Evolutionary conservation across 2,797 vertebrate genomes (phyloP), one percentile per base, ranked within the genome.

Genomic region (Trachurus trachurus): DNA sequence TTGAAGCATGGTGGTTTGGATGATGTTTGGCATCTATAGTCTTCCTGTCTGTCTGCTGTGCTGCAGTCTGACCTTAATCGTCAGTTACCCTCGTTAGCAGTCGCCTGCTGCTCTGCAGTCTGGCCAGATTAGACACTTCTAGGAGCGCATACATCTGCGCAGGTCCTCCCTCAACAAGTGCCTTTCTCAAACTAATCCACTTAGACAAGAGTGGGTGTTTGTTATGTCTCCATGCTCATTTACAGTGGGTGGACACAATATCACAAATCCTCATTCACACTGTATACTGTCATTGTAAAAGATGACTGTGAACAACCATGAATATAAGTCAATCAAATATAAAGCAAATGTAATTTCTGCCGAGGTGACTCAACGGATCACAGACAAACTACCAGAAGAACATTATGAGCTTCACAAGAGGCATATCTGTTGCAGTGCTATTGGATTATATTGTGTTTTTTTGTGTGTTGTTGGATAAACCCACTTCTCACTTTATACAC

Each of bases 21-120:
- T 57, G 60, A 86, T 79, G 64, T 83, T 87, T 90, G 79, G 16
- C 70, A 82, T 82, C 71, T 72, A 83, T 87, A 75, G 85, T 84
- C 78, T 75, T 66, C 65, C 62, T 78, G 81, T 74, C 57, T 71
- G 71, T 87, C 76, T 80, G 65, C 71, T 75, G 70, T 26, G 64
- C 71, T 44, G 42, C 68, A 80, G 74, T 40, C 79, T 94, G 91
- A 92, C 94, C 93, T 93, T 95, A 94, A 95, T 94, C 92, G 78
- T 86, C 84, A 84, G 86, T 92, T 91, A 93, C 88, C 92, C 93
- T 90, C 87, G 89, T 92, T 90, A 87, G 81, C 76, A 68, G 77
- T 57, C 60, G 8, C 89, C 87, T 88, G 92, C 89, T 93, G 91
- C 90, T 92, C 80, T 74, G 61, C 81, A 88, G 90, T 89, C 91